Conservation (phyloP, 2,888 invertebrate genomes). For the Trachelus stipa region DNA sequence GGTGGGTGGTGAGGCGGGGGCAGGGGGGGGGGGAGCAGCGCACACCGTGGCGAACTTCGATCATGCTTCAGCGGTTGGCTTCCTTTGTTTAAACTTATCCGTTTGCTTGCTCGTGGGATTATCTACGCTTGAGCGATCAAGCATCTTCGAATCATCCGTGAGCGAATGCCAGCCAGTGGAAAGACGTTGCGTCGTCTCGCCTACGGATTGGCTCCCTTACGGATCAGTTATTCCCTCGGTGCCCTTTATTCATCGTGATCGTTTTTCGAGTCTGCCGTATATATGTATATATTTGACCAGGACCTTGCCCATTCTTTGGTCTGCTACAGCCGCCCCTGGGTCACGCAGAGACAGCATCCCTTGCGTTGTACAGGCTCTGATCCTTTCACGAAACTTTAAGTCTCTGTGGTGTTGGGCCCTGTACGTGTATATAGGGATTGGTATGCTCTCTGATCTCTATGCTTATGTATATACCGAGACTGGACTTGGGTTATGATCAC, state of each 20-base stretch:
- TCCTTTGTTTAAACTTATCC: constrained; percentile 60
- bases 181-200: neutral
- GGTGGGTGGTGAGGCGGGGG: neutral
- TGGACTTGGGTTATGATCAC: neutral
- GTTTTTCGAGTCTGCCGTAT: neutral
- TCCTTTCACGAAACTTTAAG: neutral
- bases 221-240: neutral
- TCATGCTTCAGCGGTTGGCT: constrained; percentile 56
- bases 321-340: neutral
- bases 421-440: neutral
- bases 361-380: neutral
- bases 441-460: neutral
- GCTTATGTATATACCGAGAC: neutral
- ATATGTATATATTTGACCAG: neutral
- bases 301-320: neutral
- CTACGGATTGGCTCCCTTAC: neutral
- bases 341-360: neutral
- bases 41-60: constrained; percentile 55
- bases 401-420: neutral
- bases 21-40: constrained; percentile 10
- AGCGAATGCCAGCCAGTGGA: constrained; percentile 37
- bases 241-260: neutral
- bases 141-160: constrained; percentile 55
- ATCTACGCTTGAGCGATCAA: constrained; percentile 58
- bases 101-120: constrained; percentile 54